Base-by-base conservation (phyloP, 2,113 vertebrate genomes). In the Peucedramus taeniatus region DNA sequence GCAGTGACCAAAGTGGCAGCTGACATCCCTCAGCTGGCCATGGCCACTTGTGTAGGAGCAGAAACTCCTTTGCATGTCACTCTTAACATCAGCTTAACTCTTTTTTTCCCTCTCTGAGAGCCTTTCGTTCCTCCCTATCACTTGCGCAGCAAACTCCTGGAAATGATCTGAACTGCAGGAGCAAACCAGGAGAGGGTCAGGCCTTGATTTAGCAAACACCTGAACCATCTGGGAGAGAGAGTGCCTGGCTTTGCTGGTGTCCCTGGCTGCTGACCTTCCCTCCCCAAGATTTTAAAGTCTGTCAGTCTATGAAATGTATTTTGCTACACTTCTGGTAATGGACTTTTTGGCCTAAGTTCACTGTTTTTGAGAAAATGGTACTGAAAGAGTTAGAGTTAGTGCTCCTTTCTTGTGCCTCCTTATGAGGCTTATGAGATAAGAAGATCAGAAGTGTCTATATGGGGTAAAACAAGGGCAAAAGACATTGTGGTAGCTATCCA, bases 401-500 rank as follows among this genome's bases (percentile, higher is more conserved):
- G 0, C 74, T 83, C 31, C 31, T 59, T 86, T 61, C 54, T 69
- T 66, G 22, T 57, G 47, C 23, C 59, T 86, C 19, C 45, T 89
- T 59, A 66, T 45, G 39, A 70, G 51, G 33, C 39, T 63, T 17
- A 39, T 44, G 35, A 85, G 71, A 56, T 90, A 86, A 80, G 50
- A 65, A 28, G 63, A 66, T 37, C 39, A 57, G 31, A 94, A 80
- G 33, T 54, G 33, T 65, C 75, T 50, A 2, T 39, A 6, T 33
- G 83, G 53, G 45, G 42, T 92, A 80, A 93, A 95, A 77, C n/a
- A 69, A 88, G 75, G 59, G 70, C 74, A 79, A 77, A 95, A 90
- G 83, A 69, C 42, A 7, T 40, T 35, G n/a, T 12, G 51, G 50
- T 92, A 54, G 39, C 71, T 79, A n/a, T 90, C 50, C 63, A 89